These are phyloP conservation scores for Pyrgilauda ruficollis DNA, from an alignment of 2,113 vertebrate genomes.

Conservation along the genomic window DNA sequence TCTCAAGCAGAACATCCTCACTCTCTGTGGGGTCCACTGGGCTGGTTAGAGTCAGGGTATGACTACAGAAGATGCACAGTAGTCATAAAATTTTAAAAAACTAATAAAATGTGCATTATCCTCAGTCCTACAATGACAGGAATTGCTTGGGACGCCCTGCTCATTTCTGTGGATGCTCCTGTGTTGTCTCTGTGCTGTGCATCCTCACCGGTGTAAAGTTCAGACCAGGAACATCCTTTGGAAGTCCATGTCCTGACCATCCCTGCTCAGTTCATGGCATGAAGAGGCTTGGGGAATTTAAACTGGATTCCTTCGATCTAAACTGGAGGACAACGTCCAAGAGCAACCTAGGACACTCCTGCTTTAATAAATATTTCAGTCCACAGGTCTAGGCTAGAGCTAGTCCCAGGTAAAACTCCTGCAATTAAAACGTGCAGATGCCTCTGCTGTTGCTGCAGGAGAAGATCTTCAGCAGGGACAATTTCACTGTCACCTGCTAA, in stretches of 20 bases:
- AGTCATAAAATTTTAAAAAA: not conserved
- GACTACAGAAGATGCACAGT: not conserved
- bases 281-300: not conserved
- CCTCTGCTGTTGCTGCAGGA: not conserved
- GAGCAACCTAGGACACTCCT: not conserved
- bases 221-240: not conserved
- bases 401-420: not conserved
- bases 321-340: not conserved
- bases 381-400: not conserved
- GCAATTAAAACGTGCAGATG: not conserved
- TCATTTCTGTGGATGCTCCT: not conserved
- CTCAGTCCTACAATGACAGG: not conserved
- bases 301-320: not conserved
- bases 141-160: not conserved
- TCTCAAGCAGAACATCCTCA: not conserved
- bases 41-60: not conserved
- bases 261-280: not conserved
- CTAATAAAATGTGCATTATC: not conserved
- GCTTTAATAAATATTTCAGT: not conserved
- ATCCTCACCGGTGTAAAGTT: not conserved
- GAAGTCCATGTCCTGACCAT: not conserved
- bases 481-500: not conserved
- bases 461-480: not conserved
- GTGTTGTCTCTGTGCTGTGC: not conserved
- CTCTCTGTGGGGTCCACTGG: not conserved